Conservation (phyloP, 1,140 invertebrate species). For the Caerostris darwini region DNA sequence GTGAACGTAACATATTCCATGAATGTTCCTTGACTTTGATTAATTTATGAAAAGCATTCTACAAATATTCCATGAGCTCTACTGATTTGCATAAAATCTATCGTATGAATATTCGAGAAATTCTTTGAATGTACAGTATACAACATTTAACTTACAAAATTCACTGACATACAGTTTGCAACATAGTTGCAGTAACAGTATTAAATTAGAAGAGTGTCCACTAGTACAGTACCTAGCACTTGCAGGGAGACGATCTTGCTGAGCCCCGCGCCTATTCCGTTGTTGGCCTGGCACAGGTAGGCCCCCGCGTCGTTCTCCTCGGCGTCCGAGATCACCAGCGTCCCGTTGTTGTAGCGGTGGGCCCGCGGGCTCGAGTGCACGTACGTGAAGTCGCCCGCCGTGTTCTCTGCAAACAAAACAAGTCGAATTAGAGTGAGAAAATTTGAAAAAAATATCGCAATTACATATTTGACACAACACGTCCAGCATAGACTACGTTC, state of each 20-base stretch:
- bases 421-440: no score
- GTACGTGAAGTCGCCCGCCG: conserved; percentile 70
- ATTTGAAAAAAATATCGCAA: no score
- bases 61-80: no score
- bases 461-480: no score
- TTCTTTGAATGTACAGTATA: no score
- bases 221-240: conserved; percentile 80
- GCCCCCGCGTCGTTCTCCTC: conserved; percentile 80
- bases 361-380: conserved; percentile 67
- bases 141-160: no score
- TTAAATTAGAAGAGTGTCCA: conserved; percentile 40
- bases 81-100: no score
- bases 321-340: conserved; percentile 77
- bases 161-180: neutral
- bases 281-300: conserved; percentile 84
- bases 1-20: no score
- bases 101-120: no score
- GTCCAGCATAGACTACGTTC: no score
- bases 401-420: conserved; percentile 40
- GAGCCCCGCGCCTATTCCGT: conserved; percentile 82
- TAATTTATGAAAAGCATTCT: no score
- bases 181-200: neutral
- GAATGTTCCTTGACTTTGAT: no score
- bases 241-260: conserved; percentile 82
- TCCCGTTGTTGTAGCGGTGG: conserved; percentile 78